Evolutionary conservation across 2,797 vertebrate genomes (phyloP).

Genomic region (Myotis myotis): DNA sequence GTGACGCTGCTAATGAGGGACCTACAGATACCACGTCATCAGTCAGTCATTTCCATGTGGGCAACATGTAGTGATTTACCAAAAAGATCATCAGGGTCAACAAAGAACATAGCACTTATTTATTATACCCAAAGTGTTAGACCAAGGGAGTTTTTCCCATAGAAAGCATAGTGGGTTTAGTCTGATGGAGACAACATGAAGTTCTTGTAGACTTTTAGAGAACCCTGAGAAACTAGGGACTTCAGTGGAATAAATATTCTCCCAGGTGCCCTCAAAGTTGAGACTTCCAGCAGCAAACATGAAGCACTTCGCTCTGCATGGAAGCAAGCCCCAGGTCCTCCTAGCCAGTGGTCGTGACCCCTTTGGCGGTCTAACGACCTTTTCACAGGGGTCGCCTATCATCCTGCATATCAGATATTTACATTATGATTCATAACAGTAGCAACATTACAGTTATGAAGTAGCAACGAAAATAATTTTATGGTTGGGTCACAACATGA

Average conservation of each 20-base stretch:
- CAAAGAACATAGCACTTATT: not conserved
- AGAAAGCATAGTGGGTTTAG: not conserved
- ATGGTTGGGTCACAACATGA: too few relatives aligned
- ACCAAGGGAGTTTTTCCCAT: not conserved
- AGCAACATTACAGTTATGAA: too few relatives aligned
- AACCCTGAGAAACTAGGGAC: not conserved
- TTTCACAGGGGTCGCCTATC: too few relatives aligned
- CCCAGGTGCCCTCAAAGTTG: not conserved
- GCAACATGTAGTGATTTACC: not conserved
- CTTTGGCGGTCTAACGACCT: too few relatives aligned
- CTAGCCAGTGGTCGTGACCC: too few relatives aligned
- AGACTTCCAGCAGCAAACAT: not conserved
- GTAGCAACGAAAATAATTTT: too few relatives aligned
- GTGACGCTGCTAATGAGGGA: not conserved
- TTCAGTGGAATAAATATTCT: not conserved
- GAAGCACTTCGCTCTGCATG: not conserved
- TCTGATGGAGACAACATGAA: not conserved
- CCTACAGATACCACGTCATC: rapidly evolving
- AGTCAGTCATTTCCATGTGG: not conserved
- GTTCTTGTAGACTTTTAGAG: not conserved
- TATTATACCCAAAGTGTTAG: not conserved
- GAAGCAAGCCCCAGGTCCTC: not conserved
- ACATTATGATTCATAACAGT: too few relatives aligned
- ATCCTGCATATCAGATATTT: too few relatives aligned
- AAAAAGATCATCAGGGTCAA: not conserved